Evolutionary conservation across 1,140 invertebrate genomes (phyloP), one percentile per base, ranked within the genome.

Genomic region (Tribolium madens): DNA sequence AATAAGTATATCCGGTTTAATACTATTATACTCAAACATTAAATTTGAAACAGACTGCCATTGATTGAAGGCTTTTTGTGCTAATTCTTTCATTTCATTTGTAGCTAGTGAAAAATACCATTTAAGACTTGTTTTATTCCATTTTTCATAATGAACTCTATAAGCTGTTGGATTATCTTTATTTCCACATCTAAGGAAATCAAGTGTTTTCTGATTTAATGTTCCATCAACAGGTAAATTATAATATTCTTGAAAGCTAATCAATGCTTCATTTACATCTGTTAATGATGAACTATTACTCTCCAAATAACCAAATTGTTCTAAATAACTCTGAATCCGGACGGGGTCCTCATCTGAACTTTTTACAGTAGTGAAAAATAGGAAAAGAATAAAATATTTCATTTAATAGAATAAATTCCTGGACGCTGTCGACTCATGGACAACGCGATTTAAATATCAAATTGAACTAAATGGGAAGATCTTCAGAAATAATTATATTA

Each of bases 291-390:
- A 1, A 47, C n/a, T n/a, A n/a, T n/a, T n/a, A n/a, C n/a, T n/a
- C n/a, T n/a, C 70, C 2, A 73, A 73, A 73, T 73, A 73, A 0
- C 46, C 70, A 73, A 73, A 73, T 26, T 73, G 46, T 52, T 73
- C 46, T 73, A 73, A 73, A 73, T 73, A 73, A 14, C 15, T 52
- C 12, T 13, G 2, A 52, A 73, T 73, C n/a, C n/a, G n/a, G n/a
- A n/a, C n/a, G n/a, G n/a, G n/a, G n/a, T n/a, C n/a, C n/a, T 71
- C 69, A 71, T 71, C 69, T 71, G 17, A 71, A 71, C 5, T 71
- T 71, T 71, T 71, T 71, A 71, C 69, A 71, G 69, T 15, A 71
- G 69, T 71, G 36, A 71, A 18, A 71, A 71, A 71, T 71, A 71
- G 46, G 69, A 71, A 71, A 71, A 71, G 69, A 71, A 71, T 47